Evolutionary conservation across 2,888 invertebrate genomes (phyloP).

Genomic region (Agapostemon virescens): DNA sequence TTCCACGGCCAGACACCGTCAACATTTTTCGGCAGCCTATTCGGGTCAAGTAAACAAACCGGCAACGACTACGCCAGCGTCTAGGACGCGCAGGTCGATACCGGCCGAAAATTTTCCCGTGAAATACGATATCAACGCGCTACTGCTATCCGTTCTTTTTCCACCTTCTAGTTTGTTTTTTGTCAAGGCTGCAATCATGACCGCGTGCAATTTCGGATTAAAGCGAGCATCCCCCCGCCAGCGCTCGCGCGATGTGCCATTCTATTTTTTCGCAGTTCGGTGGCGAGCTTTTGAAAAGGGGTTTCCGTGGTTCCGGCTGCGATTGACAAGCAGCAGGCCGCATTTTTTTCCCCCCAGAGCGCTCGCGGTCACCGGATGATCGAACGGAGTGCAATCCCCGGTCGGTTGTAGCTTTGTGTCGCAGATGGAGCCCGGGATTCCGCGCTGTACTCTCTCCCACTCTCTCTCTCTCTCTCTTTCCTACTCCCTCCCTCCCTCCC

Average conservation of each 20-base stretch:
- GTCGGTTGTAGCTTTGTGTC: conserved; percentile 5
- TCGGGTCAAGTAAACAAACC: not conserved
- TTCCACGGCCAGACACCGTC: too few species aligned
- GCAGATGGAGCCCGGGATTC: conserved; percentile 4
- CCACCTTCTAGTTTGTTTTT: not conserved
- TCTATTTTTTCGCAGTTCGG: not conserved
- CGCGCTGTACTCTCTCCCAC: too few species aligned
- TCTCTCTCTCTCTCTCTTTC: too few species aligned
- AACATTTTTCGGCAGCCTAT: too few species aligned
- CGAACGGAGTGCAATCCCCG: conserved; percentile 20
- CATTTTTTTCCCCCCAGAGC: conserved; percentile 18
- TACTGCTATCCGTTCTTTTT: not conserved
- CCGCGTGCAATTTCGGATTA: conserved; percentile 8
- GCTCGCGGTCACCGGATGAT: conserved; percentile 16
- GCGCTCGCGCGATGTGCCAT: not conserved
- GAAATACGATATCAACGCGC: not conserved
- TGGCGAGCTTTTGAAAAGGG: conserved; percentile 3
- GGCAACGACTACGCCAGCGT: not conserved
- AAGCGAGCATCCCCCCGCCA: not conserved
- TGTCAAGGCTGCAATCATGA: not conserved
- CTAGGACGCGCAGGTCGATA: not conserved
- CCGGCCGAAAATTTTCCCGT: not conserved
- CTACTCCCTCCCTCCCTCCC: too few species aligned
- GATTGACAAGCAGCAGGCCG: conserved; percentile 1
- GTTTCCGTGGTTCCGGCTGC: conserved; percentile 7